Evolutionary conservation across 2,113 vertebrate genomes (phyloP), one percentile per base, ranked within the genome.

Genomic region (Aptenodytes patagonicus): DNA sequence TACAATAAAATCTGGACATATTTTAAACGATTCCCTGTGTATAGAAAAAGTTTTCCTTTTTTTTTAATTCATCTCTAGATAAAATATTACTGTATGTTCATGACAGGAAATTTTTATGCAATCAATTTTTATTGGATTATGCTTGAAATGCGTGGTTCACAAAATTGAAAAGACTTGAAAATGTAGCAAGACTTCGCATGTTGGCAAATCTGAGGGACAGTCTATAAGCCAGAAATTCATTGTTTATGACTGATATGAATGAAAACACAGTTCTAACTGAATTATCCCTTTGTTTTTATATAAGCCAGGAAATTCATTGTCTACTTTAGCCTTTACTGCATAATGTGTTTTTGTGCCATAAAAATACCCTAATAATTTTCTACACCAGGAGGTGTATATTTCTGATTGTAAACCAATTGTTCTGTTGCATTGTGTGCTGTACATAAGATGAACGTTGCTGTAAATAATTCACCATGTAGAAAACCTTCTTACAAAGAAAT

Each of bases 51-150:
- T 28, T 62, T 71, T 17, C 7, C 4, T 3, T 17, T 29, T 13
- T 49, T 42, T 7, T 24, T 3, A 34, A 42, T 38, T 40, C 0
- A 0, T 51, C 3, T 55, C 29, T 66, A 22, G 15, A 71, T 52
- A 79, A 65, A 72, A 57, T 52, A 44, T n/a, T 46, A 29, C 20
- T 69, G 4, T 47, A 60, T 32, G 7, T 36, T 76, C 9, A 4
- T 61, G 44, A 31, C 7, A 49, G 52, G 9, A 80, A 77, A 46
- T 6, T 54, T 77, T 66, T 66, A 54, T 73, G 20, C 19, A 70
- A 46, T 44, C n/a, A 65, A 11, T 6, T 83, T 88, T 66, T 68
- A 24, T 71, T 62, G 29, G 25, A n/a, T 60, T 51, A 38, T 87
- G 10, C 10, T 81, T 55, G 52, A 91, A 94, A 86, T 49, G 6